Percentiles rank a stretch among this genome's conserved stretches.
These are phyloP conservation scores for Microtus agrestis DNA, from an alignment of 2,797 vertebrate genomes.

Conservation along the genomic window DNA sequence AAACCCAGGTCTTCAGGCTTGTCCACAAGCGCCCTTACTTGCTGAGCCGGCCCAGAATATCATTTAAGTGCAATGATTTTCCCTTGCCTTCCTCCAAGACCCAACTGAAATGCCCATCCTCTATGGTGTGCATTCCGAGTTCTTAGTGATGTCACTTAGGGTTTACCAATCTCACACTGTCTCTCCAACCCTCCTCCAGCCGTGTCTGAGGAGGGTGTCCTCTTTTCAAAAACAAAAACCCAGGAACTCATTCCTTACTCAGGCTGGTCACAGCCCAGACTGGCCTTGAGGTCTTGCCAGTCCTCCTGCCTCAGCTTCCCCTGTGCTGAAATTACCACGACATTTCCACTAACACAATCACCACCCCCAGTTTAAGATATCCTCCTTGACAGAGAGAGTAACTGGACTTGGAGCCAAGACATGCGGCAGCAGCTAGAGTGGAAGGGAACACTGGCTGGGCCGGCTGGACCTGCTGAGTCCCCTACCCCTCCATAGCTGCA, in stretches of 20 bases:
- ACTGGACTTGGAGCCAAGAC: not conserved
- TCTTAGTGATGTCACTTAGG: not conserved
- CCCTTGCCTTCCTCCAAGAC: slow-evolving; percentile 23
- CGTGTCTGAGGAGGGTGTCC: not conserved
- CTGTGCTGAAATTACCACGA: not conserved
- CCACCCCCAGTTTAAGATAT: not conserved
- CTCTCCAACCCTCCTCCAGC: not conserved
- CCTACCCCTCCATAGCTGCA: not conserved
- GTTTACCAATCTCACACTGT: not conserved
- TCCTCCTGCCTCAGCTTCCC: not conserved
- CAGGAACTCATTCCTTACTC: not conserved
- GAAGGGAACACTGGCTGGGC: not conserved
- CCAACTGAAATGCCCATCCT: not conserved
- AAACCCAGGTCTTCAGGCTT: not conserved
- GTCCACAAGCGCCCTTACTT: not conserved
- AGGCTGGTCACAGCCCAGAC: not conserved
- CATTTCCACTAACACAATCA: not conserved
- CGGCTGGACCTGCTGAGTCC: not conserved
- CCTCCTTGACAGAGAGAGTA: not conserved
- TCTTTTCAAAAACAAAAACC: not conserved
- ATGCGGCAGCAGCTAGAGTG: not conserved
- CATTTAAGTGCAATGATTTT: not conserved
- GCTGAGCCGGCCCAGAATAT: not conserved
- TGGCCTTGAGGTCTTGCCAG: not conserved
- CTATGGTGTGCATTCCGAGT: not conserved